phyloP scores from a whole-genome alignment of 64 coral and sea anemone species.

The Pocillopora verrucosa region DNA sequence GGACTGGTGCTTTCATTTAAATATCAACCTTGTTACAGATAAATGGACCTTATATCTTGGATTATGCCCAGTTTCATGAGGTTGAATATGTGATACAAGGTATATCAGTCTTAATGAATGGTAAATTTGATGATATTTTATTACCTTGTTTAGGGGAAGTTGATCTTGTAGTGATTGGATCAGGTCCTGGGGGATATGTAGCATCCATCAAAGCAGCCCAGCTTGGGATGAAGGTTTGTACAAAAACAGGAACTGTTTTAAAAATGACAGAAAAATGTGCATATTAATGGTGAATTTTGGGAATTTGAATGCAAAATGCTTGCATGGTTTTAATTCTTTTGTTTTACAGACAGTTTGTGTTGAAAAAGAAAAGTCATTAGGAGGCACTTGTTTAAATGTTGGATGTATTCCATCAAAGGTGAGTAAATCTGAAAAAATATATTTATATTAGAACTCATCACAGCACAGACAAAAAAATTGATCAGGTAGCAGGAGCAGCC shows the following conservation, averaged over 20 bases:
- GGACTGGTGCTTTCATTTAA: no score
- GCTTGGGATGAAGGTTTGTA: slow-evolving; percentile 93
- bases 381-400: slow-evolving; percentile 99
- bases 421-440: not conserved
- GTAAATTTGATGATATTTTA: not conserved
- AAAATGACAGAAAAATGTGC: not conserved
- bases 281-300: not conserved
- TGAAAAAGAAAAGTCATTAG: slow-evolving; percentile 85
- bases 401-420: slow-evolving; percentile 99
- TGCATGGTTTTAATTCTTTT: not conserved
- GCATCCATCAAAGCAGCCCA: slow-evolving; percentile 99
- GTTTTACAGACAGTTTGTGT: slow-evolving; percentile 91
- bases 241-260: not conserved
- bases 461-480: no score
- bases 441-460: no score
- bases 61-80: no score
- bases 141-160: slow-evolving; percentile 62
- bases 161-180: slow-evolving; percentile 97
- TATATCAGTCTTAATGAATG: no score
- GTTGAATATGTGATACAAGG: no score
- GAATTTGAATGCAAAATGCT: not conserved
- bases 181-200: slow-evolving; percentile 98
- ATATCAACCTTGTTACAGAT: no score
- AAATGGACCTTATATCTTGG: no score
- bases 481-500: no score